These are phyloP conservation scores for Trichoplax adhaerens DNA, from an alignment of 37 sponge, comb jelly and placozoan genomes.

Conservation along the genomic window DNA sequence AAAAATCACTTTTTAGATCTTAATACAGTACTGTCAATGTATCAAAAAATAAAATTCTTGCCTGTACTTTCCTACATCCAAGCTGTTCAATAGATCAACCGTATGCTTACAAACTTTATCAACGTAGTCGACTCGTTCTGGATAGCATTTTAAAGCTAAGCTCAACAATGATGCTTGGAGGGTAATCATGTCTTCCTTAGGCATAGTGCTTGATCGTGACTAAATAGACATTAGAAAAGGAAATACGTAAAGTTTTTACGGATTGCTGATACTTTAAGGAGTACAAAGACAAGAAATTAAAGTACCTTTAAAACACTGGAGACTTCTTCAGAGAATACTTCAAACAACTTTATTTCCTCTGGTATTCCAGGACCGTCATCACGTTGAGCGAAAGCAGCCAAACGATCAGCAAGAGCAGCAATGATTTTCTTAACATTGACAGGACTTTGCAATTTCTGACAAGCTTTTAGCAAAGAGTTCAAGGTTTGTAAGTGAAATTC, in stretches of 20 bases:
- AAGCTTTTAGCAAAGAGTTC: not conserved
- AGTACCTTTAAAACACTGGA: conserved; percentile 67
- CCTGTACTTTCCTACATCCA: no score
- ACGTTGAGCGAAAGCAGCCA: conserved; percentile 55
- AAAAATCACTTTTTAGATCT: no score
- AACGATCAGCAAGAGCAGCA: conserved; percentile 70
- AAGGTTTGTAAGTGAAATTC: conserved; percentile 92
- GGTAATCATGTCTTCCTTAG: conserved; percentile 64
- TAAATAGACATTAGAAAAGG: conserved; percentile 9
- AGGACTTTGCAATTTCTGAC: conserved; percentile 14
- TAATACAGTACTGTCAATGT: no score
- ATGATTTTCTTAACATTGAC: conserved; percentile 94
- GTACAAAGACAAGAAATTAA: not conserved
- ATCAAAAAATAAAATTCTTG: no score
- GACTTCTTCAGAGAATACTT: conserved; percentile 91
- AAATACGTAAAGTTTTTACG: not conserved
- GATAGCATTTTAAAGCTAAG: conserved; percentile 88
- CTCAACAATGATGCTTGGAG: conserved; percentile 73
- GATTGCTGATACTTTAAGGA: not conserved
- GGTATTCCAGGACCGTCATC: conserved; percentile 77
- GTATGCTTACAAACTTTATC: conserved; percentile 63
- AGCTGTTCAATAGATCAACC: conserved; percentile 18
- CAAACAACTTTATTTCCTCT: conserved; percentile 61
- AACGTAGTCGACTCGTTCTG: conserved; percentile 69
- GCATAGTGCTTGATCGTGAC: conserved; percentile 53